These are phyloP conservation scores for Sphyrna mokarran DNA, from an alignment of 2,113 vertebrate genomes.

Conservation along the genomic window DNA sequence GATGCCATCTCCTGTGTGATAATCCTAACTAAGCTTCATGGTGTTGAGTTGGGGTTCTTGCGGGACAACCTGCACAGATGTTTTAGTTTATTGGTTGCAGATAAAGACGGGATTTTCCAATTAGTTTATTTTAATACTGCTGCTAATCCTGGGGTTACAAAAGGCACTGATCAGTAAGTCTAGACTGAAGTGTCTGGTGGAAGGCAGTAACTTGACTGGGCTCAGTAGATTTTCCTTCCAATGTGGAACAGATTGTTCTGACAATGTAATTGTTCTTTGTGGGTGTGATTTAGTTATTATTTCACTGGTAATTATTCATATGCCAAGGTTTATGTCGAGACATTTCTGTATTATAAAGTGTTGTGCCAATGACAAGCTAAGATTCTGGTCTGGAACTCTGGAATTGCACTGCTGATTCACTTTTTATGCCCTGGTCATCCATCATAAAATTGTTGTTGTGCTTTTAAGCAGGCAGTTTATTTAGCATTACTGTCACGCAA, in stretches of 20 bases:
- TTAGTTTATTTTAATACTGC: constrained; percentile 23
- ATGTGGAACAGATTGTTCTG: background rate
- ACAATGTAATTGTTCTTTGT: background rate
- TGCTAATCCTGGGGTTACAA: background rate
- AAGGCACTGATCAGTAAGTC: background rate
- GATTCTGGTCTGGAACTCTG: background rate
- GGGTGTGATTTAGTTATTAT: background rate
- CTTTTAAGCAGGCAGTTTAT: background rate
- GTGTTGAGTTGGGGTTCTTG: background rate
- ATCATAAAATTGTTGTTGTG: background rate
- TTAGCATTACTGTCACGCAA: background rate
- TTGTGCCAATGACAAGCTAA: background rate
- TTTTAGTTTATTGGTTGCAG: background rate
- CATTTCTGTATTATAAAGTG: background rate
- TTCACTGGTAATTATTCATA: background rate
- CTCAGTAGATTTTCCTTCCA: constrained; percentile 4
- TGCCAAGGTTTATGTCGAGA: background rate
- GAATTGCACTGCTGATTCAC: background rate
- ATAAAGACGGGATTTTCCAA: constrained; percentile 1
- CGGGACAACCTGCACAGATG: background rate
- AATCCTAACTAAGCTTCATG: background rate
- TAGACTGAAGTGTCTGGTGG: constrained; percentile 10
- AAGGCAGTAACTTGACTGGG: background rate
- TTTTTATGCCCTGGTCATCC: background rate
- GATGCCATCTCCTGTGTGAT: background rate